Conservation (phyloP, 2,888 invertebrate species). For the Esperia sulphurella region DNA sequence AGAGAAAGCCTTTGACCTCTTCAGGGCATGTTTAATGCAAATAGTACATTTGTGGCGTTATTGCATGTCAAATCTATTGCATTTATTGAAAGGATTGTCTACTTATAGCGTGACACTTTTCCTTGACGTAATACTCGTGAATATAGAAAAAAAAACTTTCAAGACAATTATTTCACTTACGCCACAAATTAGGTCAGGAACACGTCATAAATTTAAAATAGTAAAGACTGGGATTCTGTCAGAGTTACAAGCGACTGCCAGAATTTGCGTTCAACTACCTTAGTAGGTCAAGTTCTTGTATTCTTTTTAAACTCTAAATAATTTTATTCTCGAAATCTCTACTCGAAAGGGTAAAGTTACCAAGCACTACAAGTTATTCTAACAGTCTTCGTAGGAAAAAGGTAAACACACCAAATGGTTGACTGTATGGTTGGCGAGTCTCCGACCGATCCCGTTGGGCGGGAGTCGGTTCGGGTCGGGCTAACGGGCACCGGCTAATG, state of each 20-base stretch:
- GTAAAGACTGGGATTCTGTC: too few relatives aligned
- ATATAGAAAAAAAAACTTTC: background rate
- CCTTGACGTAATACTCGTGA: background rate
- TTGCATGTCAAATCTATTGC: constrained; percentile 32
- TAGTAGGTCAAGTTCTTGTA: too few relatives aligned
- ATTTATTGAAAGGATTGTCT: constrained; percentile 11
- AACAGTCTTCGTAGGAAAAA: constrained; percentile 1
- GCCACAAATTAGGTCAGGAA: too few relatives aligned
- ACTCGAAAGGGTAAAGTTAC: background rate
- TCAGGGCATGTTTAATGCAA: constrained; percentile 52
- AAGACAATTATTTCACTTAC: too few relatives aligned
- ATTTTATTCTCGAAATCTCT: too few relatives aligned
- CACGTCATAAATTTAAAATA: too few relatives aligned
- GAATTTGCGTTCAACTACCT: too few relatives aligned
- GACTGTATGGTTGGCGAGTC: background rate
- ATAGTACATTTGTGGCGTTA: constrained; percentile 43
- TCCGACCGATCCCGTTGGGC: constrained; percentile 44
- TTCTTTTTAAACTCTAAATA: too few relatives aligned
- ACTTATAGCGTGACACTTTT: constrained; percentile 13
- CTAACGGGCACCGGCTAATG: constrained; percentile 72
- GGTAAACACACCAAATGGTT: constrained; percentile 5
- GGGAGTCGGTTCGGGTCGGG: constrained; percentile 52
- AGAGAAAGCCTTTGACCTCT: constrained; percentile 73
- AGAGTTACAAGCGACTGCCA: too few relatives aligned
- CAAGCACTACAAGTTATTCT: background rate